Evolutionary conservation across 2,888 invertebrate species (phyloP).

Genomic region (Pollenia amentaria): DNA sequence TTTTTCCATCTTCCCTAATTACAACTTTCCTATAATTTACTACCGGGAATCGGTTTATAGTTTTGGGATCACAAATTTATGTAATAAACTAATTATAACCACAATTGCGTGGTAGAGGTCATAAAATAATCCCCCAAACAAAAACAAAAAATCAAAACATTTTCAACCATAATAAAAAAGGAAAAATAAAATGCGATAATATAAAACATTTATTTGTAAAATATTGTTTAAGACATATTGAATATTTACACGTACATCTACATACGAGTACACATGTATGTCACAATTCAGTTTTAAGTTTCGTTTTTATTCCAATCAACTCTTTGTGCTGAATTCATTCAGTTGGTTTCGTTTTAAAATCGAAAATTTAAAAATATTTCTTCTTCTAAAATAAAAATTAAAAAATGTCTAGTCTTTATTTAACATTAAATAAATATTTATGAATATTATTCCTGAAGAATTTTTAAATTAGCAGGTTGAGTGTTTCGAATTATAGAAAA

Average conservation of each 20-base stretch:
- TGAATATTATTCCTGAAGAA: no score
- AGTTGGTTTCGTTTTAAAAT: neutral
- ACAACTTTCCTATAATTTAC: no score
- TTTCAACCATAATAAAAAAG: slow-evolving; percentile 23
- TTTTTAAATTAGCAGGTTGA: no score
- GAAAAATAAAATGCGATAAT: slow-evolving; percentile 46
- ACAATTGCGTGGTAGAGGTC: slow-evolving; percentile 22
- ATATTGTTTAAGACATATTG: neutral
- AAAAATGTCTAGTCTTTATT: no score
- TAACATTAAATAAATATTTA: no score
- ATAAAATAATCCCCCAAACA: neutral
- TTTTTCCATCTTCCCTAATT: no score
- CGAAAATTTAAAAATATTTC: neutral
- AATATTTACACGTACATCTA: neutral
- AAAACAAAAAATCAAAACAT: slow-evolving; percentile 12
- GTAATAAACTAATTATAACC: neutral
- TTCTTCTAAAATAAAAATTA: neutral
- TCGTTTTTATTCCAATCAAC: slow-evolving; percentile 21
- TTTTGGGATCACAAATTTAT: no score
- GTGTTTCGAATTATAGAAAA: no score
- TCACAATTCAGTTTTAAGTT: slow-evolving; percentile 26
- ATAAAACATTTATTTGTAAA: neutral
- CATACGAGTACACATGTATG: neutral
- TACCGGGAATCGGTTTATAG: no score
- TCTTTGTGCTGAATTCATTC: slow-evolving; percentile 2